Conservation (phyloP, 2,888 invertebrate genomes). For the Watsonalla binaria region DNA sequence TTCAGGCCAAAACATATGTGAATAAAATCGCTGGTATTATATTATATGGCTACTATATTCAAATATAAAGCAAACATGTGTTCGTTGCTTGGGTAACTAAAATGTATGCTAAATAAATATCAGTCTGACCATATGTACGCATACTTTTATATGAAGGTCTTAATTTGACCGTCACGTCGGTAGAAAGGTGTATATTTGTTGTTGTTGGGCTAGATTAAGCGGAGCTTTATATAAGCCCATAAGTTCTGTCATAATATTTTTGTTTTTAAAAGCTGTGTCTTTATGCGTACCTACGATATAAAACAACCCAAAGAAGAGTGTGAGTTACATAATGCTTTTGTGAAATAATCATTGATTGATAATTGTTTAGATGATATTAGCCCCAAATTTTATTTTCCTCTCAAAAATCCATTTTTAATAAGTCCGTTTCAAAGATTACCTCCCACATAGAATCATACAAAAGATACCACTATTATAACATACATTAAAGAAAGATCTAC, state of each 20-base stretch:
- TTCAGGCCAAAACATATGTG: too few species aligned
- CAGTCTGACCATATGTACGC: not conserved
- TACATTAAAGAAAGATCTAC: too few species aligned
- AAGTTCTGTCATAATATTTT: slow-evolving; percentile 18
- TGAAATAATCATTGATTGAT: too few species aligned
- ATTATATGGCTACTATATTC: too few species aligned
- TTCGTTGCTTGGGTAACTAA: not conserved
- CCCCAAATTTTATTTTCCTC: too few species aligned
- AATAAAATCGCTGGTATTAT: too few species aligned
- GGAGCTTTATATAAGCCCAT: slow-evolving; percentile 7
- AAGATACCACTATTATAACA: too few species aligned
- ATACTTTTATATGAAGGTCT: not conserved
- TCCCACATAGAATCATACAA: too few species aligned
- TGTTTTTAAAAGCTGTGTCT: slow-evolving; percentile 18
- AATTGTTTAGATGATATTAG: too few species aligned
- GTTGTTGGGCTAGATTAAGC: slow-evolving; percentile 12
- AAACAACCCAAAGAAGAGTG: slow-evolving; percentile 8
- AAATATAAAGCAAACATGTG: too few species aligned
- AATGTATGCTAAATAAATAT: not conserved
- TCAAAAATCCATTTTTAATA: too few species aligned
- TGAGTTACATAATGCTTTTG: not conserved
- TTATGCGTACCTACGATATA: slow-evolving; percentile 12
- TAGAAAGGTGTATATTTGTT: slow-evolving; percentile 8
- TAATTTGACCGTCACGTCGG: not conserved
- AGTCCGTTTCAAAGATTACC: too few species aligned